Base-by-base conservation (phyloP, 1,140 invertebrate species). In the Drosophila navojoa region DNA sequence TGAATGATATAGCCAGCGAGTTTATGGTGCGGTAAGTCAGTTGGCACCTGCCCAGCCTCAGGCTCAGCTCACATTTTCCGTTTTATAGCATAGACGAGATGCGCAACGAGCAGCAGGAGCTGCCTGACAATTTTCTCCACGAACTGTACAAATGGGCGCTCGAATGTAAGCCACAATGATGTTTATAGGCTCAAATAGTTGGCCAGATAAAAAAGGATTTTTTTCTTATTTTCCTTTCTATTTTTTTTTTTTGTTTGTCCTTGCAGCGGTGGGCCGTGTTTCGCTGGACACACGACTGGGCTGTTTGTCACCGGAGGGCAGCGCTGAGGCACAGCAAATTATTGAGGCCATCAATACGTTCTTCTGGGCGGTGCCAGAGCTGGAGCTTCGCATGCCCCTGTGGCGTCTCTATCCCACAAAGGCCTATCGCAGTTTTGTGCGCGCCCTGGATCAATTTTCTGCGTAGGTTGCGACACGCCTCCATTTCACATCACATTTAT, bases 91-190 rank as follows among this genome's bases (percentile, higher is more conserved):
- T 97, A 82, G 94, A 95, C 68, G 92, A 93, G 71, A 94, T 96
- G 90, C 93, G 94, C 62, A 93, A 96, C 89, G 90, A 94, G 50
- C 93, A 95, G 52, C 91, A 93, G 38, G 95, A 97, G 84, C 92
- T 96, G 71, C 96, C 96, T 13, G 93, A 93, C 15, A 94, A 97
- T 90, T 97, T 97, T 93, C 93, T 97, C 47, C 96, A 95, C 66
- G 96, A 97, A 93, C 94, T 97, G 42, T 96, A 97, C 90, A 97
- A 97, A 93, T 97, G 96, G 96, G 96, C 97, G 2, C 93, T 98
- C 32, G 97, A 98, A 94, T 97, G 96, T 97, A 93, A 95, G 95
- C 81, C 49, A 66, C 53, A 53, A 64, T 45, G 61, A 50, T 25
- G 47, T 13, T 47, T 45, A 15, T 9, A 25, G 5, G 7, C 16